Evolutionary conservation across 2,113 vertebrate species (phyloP), one percentile per base, ranked within the genome.

Genomic region (Sigmodon hispidus): DNA sequence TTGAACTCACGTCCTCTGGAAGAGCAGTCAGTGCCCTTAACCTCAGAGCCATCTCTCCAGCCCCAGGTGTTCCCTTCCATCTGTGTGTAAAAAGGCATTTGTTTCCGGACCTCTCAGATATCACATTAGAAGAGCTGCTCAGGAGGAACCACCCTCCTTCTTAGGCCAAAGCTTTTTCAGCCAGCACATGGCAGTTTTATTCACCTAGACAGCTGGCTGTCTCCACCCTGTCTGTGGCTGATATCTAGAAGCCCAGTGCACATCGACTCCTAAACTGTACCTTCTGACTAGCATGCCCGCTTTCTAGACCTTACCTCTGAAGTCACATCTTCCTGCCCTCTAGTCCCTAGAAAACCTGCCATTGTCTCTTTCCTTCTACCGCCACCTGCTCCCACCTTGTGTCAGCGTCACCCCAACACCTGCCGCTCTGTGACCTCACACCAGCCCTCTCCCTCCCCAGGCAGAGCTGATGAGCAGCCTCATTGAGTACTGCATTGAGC

Each of bases 401-500:
- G 2, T 21, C n/a, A 50, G 4, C 5, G 0, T 83, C 45, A 2
- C 0, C 43, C 29, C 24, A 57, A 50, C 34, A 21, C 15, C 6
- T 19, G 43, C 22, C 11, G 2, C 21, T 19, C 40, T 21, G 2
- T 22, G 15, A 34, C 90, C 76, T 94, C 63, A 87, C 0, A 0
- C n/a, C 1, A 2, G 26, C 52, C 55, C 67, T 61, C 8, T 26
- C 12, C 45, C n/a, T 31, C 87, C 50, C 7, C 96, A 99, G 99
- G 99, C 99, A 0, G 99, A 99, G 97, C 98, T 99, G 52, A 99
- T 99, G 99, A 99, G 98, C 12, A 98, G 99, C 72, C 98, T 99
- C 94, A 99, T 99, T 3, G 99, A 99, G 97, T 99, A 99, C 97
- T 99, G 99, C 67, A 99, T 99, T 69, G 99, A 99, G 98, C 98